Evolutionary conservation across 2,797 vertebrate species (phyloP).

Genomic region (Glossophaga mutica): DNA sequence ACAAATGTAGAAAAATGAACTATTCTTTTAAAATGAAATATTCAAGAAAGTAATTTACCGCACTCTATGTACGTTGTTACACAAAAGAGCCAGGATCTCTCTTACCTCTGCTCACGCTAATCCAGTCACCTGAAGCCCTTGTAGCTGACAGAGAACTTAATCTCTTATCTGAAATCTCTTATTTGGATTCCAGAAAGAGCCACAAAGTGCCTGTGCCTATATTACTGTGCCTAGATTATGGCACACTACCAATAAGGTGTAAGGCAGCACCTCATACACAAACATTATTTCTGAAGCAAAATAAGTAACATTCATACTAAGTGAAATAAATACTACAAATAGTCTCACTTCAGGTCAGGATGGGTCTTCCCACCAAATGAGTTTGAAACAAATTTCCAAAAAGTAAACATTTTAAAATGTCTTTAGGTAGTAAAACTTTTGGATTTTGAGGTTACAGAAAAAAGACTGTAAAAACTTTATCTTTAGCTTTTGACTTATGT

Average conservation of each 20-base stretch:
- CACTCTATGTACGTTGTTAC: neutral
- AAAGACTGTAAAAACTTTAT: neutral
- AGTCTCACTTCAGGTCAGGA: neutral
- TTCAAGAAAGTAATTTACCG: neutral
- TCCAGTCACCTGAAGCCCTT: neutral
- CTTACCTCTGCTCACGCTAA: neutral
- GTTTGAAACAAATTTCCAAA: conserved; percentile 11
- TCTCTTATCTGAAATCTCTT: neutral
- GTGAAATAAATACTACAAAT: neutral
- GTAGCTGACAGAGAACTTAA: neutral
- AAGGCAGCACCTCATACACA: neutral
- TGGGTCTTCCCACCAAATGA: neutral
- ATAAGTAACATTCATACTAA: conserved; percentile 1
- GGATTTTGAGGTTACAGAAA: conserved; percentile 27
- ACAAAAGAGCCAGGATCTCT: neutral
- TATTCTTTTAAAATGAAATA: neutral
- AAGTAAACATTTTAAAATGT: neutral
- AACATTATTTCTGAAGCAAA: conserved; percentile 8
- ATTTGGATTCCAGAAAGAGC: neutral
- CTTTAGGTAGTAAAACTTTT: neutral
- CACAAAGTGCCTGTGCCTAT: neutral
- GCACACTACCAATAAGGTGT: neutral
- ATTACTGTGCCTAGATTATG: neutral
- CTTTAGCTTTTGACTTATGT: neutral
- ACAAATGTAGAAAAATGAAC: conserved; percentile 4